These are phyloP conservation scores for Siphamia tubifer DNA, from an alignment of 2,113 vertebrate genomes.

Conservation along the genomic window DNA sequence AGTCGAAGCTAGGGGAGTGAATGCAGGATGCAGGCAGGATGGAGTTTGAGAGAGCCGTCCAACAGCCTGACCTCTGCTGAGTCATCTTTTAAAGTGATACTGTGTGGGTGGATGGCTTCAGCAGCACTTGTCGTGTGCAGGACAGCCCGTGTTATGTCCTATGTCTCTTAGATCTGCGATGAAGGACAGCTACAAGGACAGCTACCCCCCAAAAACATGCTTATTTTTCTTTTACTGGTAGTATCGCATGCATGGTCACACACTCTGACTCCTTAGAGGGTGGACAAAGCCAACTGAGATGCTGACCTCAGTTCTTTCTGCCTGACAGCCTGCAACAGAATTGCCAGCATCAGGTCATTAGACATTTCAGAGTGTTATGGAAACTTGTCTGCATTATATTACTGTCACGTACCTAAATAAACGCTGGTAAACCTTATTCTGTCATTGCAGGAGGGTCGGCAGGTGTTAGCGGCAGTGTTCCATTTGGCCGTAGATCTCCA, in stretches of 20 bases:
- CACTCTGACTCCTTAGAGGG: constrained; percentile 35
- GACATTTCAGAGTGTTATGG: background rate
- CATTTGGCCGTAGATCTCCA: constrained; percentile 60
- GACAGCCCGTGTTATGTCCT: constrained; percentile 6
- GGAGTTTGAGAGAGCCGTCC: constrained; percentile 40
- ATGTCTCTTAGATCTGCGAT: constrained; percentile 33
- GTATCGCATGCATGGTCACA: constrained; percentile 46
- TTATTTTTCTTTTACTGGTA: constrained; percentile 14
- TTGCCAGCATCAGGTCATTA: constrained; percentile 8
- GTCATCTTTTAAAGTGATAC: constrained; percentile 50
- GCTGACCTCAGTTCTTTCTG: constrained; percentile 65
- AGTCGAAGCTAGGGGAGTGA: background rate
- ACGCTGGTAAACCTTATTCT: too few species aligned
- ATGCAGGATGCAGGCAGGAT: constrained; percentile 18
- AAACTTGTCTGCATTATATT: constrained; percentile 7
- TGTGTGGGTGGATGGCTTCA: constrained; percentile 36
- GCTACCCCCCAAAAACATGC: constrained; percentile 8
- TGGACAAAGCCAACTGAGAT: constrained; percentile 31
- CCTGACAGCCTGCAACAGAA: constrained; percentile 26
- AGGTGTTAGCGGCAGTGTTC: constrained; percentile 63
- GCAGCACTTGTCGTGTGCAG: constrained; percentile 28
- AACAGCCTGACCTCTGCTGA: constrained; percentile 62
- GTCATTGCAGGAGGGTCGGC: constrained; percentile 70
- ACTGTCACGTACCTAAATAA: too few species aligned
- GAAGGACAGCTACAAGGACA: constrained; percentile 67